Evolutionary conservation across 2,113 vertebrate species (phyloP).

Genomic region (Oncorhynchus tshawytscha): DNA sequence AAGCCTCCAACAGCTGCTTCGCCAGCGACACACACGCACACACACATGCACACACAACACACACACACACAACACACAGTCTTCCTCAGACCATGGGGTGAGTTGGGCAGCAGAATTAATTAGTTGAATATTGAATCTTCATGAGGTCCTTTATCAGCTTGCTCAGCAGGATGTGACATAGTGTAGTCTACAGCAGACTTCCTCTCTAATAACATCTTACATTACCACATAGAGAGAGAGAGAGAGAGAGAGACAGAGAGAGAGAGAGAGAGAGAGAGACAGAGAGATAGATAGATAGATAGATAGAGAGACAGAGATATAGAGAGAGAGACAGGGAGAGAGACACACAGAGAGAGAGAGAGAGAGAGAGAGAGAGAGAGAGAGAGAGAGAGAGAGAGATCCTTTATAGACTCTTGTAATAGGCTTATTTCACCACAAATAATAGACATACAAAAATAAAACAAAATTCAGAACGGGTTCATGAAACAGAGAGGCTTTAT

Average conservation of each 20-base stretch:
- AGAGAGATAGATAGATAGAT: no score
- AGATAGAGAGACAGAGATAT: no score
- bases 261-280: neutral
- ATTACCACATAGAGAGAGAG: constrained; percentile 53
- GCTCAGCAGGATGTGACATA: constrained; percentile 22
- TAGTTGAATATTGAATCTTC: constrained; percentile 22
- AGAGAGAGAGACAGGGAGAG: no score
- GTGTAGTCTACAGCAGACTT: constrained; percentile 62
- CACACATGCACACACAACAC: neutral
- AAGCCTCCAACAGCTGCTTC: no score
- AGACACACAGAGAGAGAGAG: no score
- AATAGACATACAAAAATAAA: neutral
- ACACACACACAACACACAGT: no score
- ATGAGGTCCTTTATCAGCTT: constrained; percentile 13
- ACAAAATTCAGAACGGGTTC: neutral
- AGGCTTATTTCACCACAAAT: no score
- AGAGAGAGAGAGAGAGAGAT: no score
- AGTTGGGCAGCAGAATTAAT: constrained; percentile 61
- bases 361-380: no score
- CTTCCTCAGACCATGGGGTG: constrained; percentile 86
- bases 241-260: neutral
- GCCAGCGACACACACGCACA: neutral
- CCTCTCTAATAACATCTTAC: constrained; percentile 94
- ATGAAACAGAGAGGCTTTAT: neutral
- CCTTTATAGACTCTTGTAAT: neutral